Conservation (phyloP, 2,113 vertebrate genomes). For the Grammatotria lemairii region DNA sequence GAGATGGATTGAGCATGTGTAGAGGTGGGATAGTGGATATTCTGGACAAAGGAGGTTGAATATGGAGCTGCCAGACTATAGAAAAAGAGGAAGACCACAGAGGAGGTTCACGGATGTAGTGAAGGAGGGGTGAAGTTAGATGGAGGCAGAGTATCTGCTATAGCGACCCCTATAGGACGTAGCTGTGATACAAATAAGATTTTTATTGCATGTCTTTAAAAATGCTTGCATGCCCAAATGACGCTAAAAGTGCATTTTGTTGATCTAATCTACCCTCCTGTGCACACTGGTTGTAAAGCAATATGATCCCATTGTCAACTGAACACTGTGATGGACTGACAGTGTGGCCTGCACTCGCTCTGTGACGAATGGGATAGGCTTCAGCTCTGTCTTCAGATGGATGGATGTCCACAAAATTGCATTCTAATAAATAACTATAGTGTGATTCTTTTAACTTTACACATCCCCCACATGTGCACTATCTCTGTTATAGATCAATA, state of each 20-base stretch:
- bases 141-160: not conserved
- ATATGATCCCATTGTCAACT: not conserved
- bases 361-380: not conserved
- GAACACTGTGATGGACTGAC: not conserved
- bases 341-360: not conserved
- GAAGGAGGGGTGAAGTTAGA: not conserved
- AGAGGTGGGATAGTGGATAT: not conserved
- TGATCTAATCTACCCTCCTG: not conserved
- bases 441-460: not conserved
- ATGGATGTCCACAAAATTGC: not conserved
- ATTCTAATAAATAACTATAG: not conserved
- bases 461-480: not conserved
- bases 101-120: not conserved
- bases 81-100: not conserved
- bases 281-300: not conserved
- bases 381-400: not conserved
- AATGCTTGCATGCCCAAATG: not conserved
- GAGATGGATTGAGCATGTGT: not conserved
- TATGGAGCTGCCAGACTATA: not conserved
- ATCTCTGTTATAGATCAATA: not conserved
- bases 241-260: not conserved
- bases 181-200: not conserved
- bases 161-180: not conserved
- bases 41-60: not conserved
- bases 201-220: not conserved